Base-by-base conservation (phyloP, 1,140 invertebrate genomes). In the Drosophila melanica region DNA sequence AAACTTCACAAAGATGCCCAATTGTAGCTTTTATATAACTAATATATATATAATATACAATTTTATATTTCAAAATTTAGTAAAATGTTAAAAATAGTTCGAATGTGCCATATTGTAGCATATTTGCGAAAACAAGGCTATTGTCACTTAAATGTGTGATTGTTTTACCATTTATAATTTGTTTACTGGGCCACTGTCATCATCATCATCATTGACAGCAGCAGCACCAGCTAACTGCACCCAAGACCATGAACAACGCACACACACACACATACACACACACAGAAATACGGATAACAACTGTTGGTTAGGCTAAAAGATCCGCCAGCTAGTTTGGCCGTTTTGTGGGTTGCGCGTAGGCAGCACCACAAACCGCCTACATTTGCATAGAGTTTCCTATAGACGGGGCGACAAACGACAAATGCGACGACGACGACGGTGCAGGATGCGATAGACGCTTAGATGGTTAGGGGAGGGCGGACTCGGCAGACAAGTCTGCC, bases 281-380 rank as follows among this genome's bases (percentile, higher is more conserved):
- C 30, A 33, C n/a, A n/a, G n/a, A n/a, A n/a, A n/a, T n/a, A n/a
- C n/a, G n/a, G 30, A 33, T 7, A 50, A 75, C 79, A 75, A 79
- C 70, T 59, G 65, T 57, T 41, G 65, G 44, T 30, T 47, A 27
- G 30, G 27, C 41, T 35, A 53, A 64, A 57, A 54, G 51, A 63
- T 67, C 64, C 48, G 67, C 69, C 81, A 89, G 79, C 65, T 68
- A 66, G 74, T 60, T 68, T 16, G 75, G 55, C 47, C 48, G 68
- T 75, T 77, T 77, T 90, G 85, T 89, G 85, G 80, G 85, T 85
- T 78, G 85, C 77, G 85, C 85, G 84, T 84, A 90, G 84, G 84
- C 85, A 89, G 77, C 65, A 55, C 75, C 74, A 60, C 66, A 54
- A 75, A 66, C 72, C 84, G 84, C 84, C 84, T 80, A 89, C 84